These are phyloP conservation scores for Nothocercus julius DNA, from an alignment of 2,113 vertebrate species.

Conservation along the genomic window DNA sequence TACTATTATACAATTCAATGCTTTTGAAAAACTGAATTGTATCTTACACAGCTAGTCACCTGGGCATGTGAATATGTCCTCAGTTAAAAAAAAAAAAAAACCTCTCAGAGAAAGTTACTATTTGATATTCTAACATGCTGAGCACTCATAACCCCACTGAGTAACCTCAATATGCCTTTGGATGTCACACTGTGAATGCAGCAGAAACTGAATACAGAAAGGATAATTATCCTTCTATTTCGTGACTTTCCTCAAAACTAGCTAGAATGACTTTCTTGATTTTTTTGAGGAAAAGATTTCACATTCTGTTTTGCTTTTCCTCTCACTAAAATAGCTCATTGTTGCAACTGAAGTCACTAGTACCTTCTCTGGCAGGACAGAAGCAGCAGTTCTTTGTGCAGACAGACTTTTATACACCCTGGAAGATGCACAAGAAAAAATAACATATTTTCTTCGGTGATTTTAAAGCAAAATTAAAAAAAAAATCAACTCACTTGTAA, in stretches of 20 bases:
- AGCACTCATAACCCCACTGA: neutral
- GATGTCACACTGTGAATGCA: neutral
- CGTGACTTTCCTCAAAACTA: neutral
- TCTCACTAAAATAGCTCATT: neutral
- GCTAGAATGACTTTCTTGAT: neutral
- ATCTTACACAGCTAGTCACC: neutral
- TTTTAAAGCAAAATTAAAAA: neutral
- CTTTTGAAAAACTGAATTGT: neutral
- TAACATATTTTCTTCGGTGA: neutral
- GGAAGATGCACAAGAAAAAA: neutral
- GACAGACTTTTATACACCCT: neutral
- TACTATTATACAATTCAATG: neutral
- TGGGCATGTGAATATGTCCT: neutral
- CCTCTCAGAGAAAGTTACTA: neutral
- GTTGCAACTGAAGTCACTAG: neutral
- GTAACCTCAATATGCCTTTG: neutral
- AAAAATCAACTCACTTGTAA: slow-evolving; percentile 82
- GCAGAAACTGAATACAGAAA: neutral
- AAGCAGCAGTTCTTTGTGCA: neutral
- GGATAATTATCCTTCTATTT: neutral
- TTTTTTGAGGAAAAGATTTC: neutral
- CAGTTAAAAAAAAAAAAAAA: neutral
- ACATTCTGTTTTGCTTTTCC: neutral
- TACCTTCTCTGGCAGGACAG: neutral
- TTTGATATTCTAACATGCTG: neutral